Evolutionary conservation across 2,113 vertebrate species (phyloP), one percentile per base, ranked within the genome.

Genomic region (Nothobranchius kuhntae): DNA sequence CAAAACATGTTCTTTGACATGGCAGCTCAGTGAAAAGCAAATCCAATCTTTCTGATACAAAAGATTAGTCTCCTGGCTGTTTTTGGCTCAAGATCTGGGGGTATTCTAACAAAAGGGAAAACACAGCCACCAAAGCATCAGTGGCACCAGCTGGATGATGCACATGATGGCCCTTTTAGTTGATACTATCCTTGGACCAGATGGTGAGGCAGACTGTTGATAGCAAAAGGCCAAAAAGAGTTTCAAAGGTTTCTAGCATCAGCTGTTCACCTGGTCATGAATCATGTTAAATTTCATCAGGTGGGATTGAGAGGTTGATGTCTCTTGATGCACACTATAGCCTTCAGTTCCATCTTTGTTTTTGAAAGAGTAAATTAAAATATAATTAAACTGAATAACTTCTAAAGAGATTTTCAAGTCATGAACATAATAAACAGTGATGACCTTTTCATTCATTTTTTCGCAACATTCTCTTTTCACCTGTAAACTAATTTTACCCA

Each of bases 141-240:
- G 0, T 61, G 35, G 50, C 53, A 62, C 45, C 66, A 63, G 65
- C n/a, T 60, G 55, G 35, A 61, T 52, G 24, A 53, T 48, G 12
- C 12, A 4, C 61, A 52, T 46, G 54, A 52, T 56, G 17, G 26
- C 26, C 51, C n/a, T 78, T 64, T 65, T n/a, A 65, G 38, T 54
- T 61, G 9, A 65, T 21, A 51, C 3, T 42, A 52, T 58, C 55
- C 26, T 55, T 52, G 17, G 63, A 56, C 24, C 73, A 75, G 68
- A 72, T 80, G 68, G 64, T 56, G 13, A 44, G 53, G 64, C 60
- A 60, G 73, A 63, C 24, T 80, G 48, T 13, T 56, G 47, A 52
- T 55, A 54, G 36, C 21, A 30, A 64, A 71, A 51, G 48, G 68
- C 68, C 63, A 68, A 60, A 63, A 45, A 59, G 38, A 53, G 44